phyloP scores from a whole-genome alignment of 2,888 invertebrate species.

The Euspilapteryx auroguttella region DNA sequence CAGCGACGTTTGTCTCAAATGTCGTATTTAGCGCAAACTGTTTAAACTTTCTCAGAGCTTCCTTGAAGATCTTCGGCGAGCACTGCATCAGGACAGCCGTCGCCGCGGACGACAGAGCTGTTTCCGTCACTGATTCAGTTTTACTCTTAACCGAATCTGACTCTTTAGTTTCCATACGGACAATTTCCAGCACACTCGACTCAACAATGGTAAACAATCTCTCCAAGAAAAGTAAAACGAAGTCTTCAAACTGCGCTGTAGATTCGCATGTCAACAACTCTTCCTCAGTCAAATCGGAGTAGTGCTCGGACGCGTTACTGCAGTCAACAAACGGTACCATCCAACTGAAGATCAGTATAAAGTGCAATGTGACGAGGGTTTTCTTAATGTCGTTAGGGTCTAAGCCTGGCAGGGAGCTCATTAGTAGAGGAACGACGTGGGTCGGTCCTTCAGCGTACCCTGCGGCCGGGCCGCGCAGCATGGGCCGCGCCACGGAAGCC shows the following conservation, averaged over 20 bases:
- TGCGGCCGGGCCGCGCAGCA: conserved; percentile 56
- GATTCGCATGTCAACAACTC: conserved; percentile 76
- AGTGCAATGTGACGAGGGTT: conserved; percentile 74
- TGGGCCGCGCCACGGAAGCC: conserved; percentile 67
- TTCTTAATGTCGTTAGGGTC: conserved; percentile 87
- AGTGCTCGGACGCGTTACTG: conserved; percentile 70
- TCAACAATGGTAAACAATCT: conserved; percentile 73
- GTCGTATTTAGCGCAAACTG: conserved; percentile 73
- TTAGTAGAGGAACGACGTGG: conserved; percentile 79
- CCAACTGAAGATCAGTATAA: conserved; percentile 74
- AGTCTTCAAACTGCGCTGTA: conserved; percentile 87
- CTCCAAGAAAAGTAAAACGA: conserved; percentile 83
- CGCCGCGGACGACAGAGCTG: conserved; percentile 68
- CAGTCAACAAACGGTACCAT: conserved; percentile 86
- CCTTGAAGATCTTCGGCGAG: conserved; percentile 63
- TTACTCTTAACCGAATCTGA: conserved; percentile 64
- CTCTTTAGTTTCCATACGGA: conserved; percentile 65
- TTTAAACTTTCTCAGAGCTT: conserved; percentile 75
- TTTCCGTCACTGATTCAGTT: conserved; percentile 72
- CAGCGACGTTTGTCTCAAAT: conserved; percentile 84
- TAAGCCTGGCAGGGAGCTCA: conserved; percentile 82
- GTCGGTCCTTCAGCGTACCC: conserved; percentile 75
- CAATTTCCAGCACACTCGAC: conserved; percentile 69
- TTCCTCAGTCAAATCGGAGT: conserved; percentile 73
- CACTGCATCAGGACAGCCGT: conserved; percentile 72